A percentile compares a stretch with the other conserved stretches of the same genome.
These are phyloP conservation scores for Papilio machaon DNA, from an alignment of 1,140 invertebrate species.

Conservation along the genomic window DNA sequence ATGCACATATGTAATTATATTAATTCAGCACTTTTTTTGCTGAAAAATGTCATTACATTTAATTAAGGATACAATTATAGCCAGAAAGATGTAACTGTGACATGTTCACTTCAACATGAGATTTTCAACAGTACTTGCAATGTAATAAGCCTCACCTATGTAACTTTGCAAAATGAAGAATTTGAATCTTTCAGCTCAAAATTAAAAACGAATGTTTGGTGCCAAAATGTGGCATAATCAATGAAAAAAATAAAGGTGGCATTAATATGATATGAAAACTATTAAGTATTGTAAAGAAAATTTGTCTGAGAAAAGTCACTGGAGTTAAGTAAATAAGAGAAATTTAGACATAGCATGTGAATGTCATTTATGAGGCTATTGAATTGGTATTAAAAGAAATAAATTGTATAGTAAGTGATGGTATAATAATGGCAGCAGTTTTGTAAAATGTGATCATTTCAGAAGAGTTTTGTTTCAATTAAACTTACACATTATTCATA, in stretches of 20 bases:
- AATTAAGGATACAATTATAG: constrained; percentile 5
- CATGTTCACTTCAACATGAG: constrained; percentile 12
- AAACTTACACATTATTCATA: not conserved
- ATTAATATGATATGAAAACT: not conserved
- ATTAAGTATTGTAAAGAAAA: not conserved
- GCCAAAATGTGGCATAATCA: not conserved
- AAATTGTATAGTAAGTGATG: not conserved
- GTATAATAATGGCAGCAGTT: not conserved
- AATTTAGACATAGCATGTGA: not conserved
- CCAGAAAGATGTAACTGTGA: not conserved
- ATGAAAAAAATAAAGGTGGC: not conserved
- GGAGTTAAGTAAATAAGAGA: not conserved
- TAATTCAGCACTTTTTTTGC: constrained; percentile 12
- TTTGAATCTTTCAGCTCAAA: not conserved
- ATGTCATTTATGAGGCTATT: not conserved
- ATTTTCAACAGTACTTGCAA: not conserved
- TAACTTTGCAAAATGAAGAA: no score
- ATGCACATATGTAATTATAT: constrained; percentile 36
- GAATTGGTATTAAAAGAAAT: constrained; percentile 3
- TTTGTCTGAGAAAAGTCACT: not conserved
- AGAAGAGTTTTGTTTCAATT: not conserved
- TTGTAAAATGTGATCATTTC: not conserved
- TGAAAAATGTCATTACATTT: not conserved
- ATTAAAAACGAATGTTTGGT: not conserved
- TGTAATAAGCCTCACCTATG: not conserved